phyloP scores from a whole-genome alignment of 2,888 invertebrate genomes.

The Drosophila mulleri region DNA sequence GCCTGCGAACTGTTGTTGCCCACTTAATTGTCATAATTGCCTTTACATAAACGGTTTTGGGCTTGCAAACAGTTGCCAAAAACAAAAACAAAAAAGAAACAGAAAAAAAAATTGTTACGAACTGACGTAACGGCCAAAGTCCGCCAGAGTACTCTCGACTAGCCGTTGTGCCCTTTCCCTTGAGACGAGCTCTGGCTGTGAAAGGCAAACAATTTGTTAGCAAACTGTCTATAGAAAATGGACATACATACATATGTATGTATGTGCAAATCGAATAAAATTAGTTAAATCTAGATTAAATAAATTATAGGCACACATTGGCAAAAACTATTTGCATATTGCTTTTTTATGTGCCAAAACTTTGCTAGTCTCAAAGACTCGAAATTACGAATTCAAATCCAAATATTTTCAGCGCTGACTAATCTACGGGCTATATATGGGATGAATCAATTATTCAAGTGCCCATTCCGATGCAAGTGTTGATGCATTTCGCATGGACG shows the following conservation, averaged over 20 bases:
- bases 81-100: slow-evolving; percentile 4
- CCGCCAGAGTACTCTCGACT: background rate
- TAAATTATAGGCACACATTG: no score
- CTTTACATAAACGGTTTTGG: slow-evolving; percentile 38
- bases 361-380: background rate
- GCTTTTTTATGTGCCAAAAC: background rate
- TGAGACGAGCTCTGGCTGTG: background rate
- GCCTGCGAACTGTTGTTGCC: slow-evolving; percentile 29
- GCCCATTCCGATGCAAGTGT: slow-evolving; percentile 23
- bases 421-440: background rate
- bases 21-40: slow-evolving; percentile 52
- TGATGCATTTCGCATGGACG: slow-evolving; percentile 24
- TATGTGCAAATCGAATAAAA: background rate
- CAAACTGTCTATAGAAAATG: background rate
- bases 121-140: slow-evolving; percentile 23
- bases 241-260: no score
- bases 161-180: background rate
- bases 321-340: background rate
- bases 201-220: background rate
- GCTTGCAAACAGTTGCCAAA: slow-evolving; percentile 21
- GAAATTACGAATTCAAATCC: background rate
- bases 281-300: background rate
- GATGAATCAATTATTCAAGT: slow-evolving; percentile 3
- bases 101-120: slow-evolving; percentile 17
- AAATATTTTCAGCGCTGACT: slow-evolving; percentile 18